Percentiles rank a stretch among this genome's conserved stretches.
Conservation (phyloP, 2,888 invertebrate genomes). For the Ornithoptera alexandrae region DNA sequence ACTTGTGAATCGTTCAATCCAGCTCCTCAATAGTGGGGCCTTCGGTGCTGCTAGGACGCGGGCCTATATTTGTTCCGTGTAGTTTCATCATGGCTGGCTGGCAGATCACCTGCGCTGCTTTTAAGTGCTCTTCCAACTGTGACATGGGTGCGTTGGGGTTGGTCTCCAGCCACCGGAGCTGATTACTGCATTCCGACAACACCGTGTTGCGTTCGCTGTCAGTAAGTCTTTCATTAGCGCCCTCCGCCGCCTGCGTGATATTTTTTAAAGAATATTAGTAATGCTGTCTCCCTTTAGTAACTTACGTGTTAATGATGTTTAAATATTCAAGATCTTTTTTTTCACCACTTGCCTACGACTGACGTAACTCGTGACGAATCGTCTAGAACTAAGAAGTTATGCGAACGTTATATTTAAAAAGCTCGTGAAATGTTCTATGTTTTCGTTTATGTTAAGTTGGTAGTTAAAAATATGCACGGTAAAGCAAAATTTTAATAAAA, state of each 20-base stretch:
- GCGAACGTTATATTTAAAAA: no score
- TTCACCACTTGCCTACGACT: no score
- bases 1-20: slow-evolving; percentile 12
- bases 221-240: slow-evolving; percentile 83
- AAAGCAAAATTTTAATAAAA: no score
- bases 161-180: slow-evolving; percentile 89
- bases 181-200: slow-evolving; percentile 83
- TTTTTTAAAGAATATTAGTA: no score
- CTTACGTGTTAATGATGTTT: no score
- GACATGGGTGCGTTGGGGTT: slow-evolving; percentile 88
- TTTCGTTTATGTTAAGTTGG: no score
- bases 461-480: no score
- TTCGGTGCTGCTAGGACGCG: slow-evolving; percentile 50
- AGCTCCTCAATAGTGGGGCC: slow-evolving; percentile 80
- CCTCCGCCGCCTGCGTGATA: slow-evolving; percentile 80
- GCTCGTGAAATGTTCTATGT: no score
- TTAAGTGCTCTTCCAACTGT: slow-evolving; percentile 88
- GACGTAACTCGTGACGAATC: no score
- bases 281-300: no score
- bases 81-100: slow-evolving; percentile 90
- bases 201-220: slow-evolving; percentile 86
- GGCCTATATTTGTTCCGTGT: slow-evolving; percentile 80
- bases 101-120: slow-evolving; percentile 87
- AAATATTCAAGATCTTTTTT: no score
- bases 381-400: no score